A percentile compares a stretch with the other conserved stretches of the same genome.
These are phyloP conservation scores for Monodelphis domestica DNA, from an alignment of 2,797 vertebrate species.

Conservation along the genomic window DNA sequence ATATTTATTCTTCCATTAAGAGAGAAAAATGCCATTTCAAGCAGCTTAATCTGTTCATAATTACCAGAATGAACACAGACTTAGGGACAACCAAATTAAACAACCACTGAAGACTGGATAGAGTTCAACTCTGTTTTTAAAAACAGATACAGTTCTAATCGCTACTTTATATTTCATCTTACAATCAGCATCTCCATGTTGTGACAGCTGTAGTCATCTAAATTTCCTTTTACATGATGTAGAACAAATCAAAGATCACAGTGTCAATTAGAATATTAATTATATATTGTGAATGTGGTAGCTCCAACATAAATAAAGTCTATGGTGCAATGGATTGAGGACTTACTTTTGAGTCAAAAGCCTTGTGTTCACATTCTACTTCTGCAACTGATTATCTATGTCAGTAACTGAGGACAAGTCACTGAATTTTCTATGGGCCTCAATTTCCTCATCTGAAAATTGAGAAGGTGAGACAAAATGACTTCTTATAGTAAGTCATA, in stretches of 20 bases:
- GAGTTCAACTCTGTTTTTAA: too few relatives aligned
- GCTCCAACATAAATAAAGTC: background rate
- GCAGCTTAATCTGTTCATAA: slow-evolving; percentile 79
- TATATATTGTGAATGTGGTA: background rate
- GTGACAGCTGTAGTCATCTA: background rate
- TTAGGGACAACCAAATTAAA: background rate
- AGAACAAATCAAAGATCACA: background rate
- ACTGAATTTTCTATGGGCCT: slow-evolving; percentile 11
- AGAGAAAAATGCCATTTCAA: slow-evolving; percentile 73
- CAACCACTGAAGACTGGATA: background rate
- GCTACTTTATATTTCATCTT: background rate
- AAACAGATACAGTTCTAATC: background rate
- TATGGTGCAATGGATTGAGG: background rate
- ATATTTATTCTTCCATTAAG: slow-evolving; percentile 75
- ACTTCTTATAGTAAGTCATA: background rate
- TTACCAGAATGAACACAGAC: slow-evolving; percentile 58
- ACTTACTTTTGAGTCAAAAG: slow-evolving; percentile 18
- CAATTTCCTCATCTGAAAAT: slow-evolving; percentile 23
- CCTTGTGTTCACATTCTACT: slow-evolving; percentile 26
- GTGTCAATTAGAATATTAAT: background rate
- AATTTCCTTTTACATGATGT: background rate
- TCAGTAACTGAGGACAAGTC: background rate
- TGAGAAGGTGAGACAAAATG: background rate
- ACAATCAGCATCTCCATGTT: background rate
- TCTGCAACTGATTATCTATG: slow-evolving; percentile 45